These are phyloP conservation scores for Poliocrania exsul DNA, from an alignment of 2,797 vertebrate species.

Conservation along the genomic window DNA sequence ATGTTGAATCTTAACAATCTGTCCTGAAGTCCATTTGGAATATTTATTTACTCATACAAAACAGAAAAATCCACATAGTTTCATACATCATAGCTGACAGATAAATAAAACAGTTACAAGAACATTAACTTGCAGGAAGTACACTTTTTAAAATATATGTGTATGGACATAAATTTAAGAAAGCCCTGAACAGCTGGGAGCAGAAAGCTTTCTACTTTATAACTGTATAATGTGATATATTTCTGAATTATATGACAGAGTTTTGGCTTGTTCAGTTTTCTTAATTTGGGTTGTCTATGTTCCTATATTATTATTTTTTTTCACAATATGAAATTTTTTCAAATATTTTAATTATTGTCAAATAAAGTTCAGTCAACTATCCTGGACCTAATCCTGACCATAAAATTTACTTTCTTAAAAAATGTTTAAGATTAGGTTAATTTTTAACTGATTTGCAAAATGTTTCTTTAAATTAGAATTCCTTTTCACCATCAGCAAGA, in stretches of 20 bases:
- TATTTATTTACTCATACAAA: conserved; percentile 44
- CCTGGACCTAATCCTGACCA: neutral
- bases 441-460: neutral
- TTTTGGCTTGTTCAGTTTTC: neutral
- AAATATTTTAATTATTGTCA: neutral
- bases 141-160: neutral
- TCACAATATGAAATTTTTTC: neutral
- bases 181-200: neutral
- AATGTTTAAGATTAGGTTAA: neutral
- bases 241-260: neutral
- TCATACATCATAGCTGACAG: neutral
- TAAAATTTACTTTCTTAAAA: neutral
- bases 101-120: conserved; percentile 17
- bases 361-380: neutral
- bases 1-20: conserved; percentile 49
- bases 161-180: neutral
- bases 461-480: neutral
- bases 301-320: neutral
- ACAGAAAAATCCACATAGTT: neutral
- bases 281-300: neutral
- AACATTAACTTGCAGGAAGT: neutral
- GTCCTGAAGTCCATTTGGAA: conserved; percentile 45
- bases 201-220: neutral
- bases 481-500: neutral
- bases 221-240: neutral